phyloP scores from a whole-genome alignment of 2,888 invertebrate genomes.

The Acanthosepion esculentum region DNA sequence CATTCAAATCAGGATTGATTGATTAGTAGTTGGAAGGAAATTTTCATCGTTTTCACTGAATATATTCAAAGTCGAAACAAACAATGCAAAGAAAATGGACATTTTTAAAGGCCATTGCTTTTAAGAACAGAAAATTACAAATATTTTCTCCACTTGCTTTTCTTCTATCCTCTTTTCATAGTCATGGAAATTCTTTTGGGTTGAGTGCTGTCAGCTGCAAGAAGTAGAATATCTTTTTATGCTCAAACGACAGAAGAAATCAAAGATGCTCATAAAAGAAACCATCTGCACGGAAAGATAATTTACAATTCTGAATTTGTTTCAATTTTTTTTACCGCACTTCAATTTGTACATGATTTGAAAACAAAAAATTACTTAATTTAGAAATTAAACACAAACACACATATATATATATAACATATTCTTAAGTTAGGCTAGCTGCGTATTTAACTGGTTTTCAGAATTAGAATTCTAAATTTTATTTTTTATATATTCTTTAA shows the following conservation, averaged over 20 bases:
- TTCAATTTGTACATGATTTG: too few species aligned
- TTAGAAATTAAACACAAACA: too few species aligned
- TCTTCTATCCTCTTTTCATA: background rate
- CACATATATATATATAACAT: too few species aligned
- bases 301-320: background rate
- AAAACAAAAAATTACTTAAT: too few species aligned
- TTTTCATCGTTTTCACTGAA: background rate
- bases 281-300: background rate
- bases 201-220: background rate
- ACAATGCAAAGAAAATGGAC: background rate
- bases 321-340: background rate
- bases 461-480: background rate
- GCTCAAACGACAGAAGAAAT: background rate
- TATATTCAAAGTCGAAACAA: background rate
- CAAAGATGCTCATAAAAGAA: background rate
- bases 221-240: background rate
- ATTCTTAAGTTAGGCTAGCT: background rate
- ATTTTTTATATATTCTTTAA: background rate
- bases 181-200: background rate
- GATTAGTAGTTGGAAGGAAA: background rate
- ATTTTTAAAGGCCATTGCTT: background rate
- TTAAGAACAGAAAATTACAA: conserved; percentile 17
- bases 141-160: background rate
- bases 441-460: background rate
- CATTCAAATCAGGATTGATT: background rate